Base-by-base conservation (phyloP, 1,140 invertebrate genomes). In the Mycetomoellerius zeteki region DNA sequence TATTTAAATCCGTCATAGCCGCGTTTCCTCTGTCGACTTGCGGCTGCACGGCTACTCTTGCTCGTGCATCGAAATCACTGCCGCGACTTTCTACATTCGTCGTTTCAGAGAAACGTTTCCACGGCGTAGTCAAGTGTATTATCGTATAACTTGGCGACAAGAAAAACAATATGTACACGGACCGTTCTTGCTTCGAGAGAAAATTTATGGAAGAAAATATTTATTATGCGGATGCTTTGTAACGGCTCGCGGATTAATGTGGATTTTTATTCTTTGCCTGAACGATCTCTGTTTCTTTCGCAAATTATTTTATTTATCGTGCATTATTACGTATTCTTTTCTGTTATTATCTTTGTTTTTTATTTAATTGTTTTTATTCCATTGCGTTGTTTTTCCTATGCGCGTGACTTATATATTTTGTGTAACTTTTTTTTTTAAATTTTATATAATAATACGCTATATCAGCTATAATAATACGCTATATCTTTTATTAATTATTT, bases 21-120 rank as follows among this genome's bases (percentile, higher is more conserved):
- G 52, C 5, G 16, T 37, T 24, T 58, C n/a, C 37, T 24, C 64
- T n/a, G 27, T n/a, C 27, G 33, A 19, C 77, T 16, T 10, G n/a
- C 12, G 7, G 14, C 27, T 16, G 75, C 24, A 30, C 56, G 16
- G 58, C 19, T 69, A 54, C n/a, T 81, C 78, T 58, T 81, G 33
- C 52, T 24, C 78, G 78, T 21, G 64, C 78, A 71, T 81, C 65
- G 78, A 71, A 81, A 81, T 81, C 77, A 69, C 64, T 50, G 50
- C 21, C 47, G 64, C 30, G 65, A 81, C 78, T 81, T 81, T 81
- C 77, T 81, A 81, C 33, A 27, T 47, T 30, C 30, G 33, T 7
- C 33, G 33, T 37, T 43, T 81, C 30, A 58, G 64, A 81, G 78
- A 81, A 56, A 81, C 21, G 30, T 24, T 71, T 56, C 30, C 8